These are phyloP conservation scores for Nansenia antarctica DNA, from an alignment of 2,113 vertebrate species.

Conservation along the genomic window DNA sequence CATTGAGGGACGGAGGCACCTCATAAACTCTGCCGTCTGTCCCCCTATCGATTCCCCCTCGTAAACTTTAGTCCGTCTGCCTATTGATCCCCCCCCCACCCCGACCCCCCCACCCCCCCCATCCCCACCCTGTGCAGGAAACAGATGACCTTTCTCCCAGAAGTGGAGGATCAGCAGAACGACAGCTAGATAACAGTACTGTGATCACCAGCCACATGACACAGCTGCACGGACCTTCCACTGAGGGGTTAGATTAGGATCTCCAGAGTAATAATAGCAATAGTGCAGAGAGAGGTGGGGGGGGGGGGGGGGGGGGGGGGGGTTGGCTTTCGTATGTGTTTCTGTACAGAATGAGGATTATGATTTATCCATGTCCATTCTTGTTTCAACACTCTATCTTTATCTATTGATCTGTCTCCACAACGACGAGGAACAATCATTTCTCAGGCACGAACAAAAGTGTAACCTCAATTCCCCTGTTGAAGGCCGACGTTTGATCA, in stretches of 20 bases:
- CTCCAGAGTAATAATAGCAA: no score
- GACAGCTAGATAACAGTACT: slow-evolving; percentile 47
- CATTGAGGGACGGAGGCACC: slow-evolving; percentile 20
- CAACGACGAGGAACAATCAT: neutral
- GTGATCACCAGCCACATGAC: slow-evolving; percentile 55
- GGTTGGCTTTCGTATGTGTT: no score
- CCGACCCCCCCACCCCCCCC: slow-evolving; percentile 1
- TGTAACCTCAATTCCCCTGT: neutral
- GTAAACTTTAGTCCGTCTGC: no score
- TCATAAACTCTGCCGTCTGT: slow-evolving; percentile 17
- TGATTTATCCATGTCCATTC: slow-evolving; percentile 5
- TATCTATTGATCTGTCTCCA: slow-evolving; percentile 7
- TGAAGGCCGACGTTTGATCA: neutral
- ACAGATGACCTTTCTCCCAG: slow-evolving; percentile 60
- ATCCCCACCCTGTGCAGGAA: slow-evolving; percentile 9
- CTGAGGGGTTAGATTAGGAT: slow-evolving; percentile 26
- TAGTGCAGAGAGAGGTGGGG: no score
- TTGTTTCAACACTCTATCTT: slow-evolving; percentile 30
- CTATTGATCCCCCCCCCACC: no score
- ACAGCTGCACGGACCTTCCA: slow-evolving; percentile 38
- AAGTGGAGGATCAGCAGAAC: slow-evolving; percentile 50
- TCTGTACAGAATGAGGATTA: no score
- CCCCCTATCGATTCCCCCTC: slow-evolving; percentile 48
- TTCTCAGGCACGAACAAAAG: neutral
- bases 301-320: no score